These are phyloP conservation scores for Choreutis nemorana DNA, from an alignment of 2,888 invertebrate species.

Conservation along the genomic window DNA sequence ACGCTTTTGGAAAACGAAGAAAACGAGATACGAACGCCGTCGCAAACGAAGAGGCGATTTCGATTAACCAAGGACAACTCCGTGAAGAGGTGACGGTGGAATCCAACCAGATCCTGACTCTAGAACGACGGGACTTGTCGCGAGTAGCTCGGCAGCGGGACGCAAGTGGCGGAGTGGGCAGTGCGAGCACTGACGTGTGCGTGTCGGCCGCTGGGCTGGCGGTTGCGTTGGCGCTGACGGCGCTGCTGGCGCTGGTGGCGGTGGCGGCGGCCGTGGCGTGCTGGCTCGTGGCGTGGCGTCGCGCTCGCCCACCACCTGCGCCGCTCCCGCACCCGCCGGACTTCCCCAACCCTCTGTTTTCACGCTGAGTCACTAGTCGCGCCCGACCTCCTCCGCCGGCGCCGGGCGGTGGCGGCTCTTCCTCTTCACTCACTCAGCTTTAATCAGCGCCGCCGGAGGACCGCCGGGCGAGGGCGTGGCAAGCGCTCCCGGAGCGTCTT, in stretches of 20 bases:
- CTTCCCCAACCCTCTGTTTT: slow-evolving; percentile 92
- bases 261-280: slow-evolving; percentile 95
- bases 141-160: slow-evolving; percentile 81
- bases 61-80: slow-evolving; percentile 78
- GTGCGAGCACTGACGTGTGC: slow-evolving; percentile 84
- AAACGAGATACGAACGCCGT: slow-evolving; percentile 66
- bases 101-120: slow-evolving; percentile 90
- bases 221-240: slow-evolving; percentile 91
- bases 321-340: slow-evolving; percentile 95
- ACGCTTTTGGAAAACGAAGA: slow-evolving; percentile 86
- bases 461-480: slow-evolving; percentile 53
- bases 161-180: slow-evolving; percentile 73
- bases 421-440: slow-evolving; percentile 48
- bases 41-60: slow-evolving; percentile 48
- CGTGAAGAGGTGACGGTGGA: slow-evolving; percentile 93
- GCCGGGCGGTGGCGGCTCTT: slow-evolving; percentile 61
- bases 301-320: slow-evolving; percentile 86
- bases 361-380: slow-evolving; percentile 55
- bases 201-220: slow-evolving; percentile 94
- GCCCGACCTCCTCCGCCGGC: slow-evolving; percentile 60
- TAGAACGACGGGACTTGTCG: slow-evolving; percentile 83
- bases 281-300: slow-evolving; percentile 93
- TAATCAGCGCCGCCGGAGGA: slow-evolving; percentile 61
- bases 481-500: slow-evolving; percentile 33
- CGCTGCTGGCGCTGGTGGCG: slow-evolving; percentile 88